Base-by-base conservation (phyloP, 1,140 invertebrate species). In the Spodoptera litura region DNA sequence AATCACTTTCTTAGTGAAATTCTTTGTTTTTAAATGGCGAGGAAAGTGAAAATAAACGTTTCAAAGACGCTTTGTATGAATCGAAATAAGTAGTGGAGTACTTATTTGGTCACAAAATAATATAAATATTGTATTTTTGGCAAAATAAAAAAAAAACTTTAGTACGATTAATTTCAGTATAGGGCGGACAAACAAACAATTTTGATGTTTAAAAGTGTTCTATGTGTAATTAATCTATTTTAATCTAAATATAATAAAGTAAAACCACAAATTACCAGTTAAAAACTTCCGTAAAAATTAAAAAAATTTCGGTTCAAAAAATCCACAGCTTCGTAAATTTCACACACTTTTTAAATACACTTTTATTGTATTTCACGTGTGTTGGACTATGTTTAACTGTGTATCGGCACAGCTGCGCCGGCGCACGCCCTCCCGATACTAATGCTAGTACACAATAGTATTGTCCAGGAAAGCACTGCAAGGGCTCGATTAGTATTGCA, bases 401-500 rank as follows among this genome's bases (percentile, higher is more conserved):
- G 70, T 81, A 78, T 59, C 78, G 78, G 81, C 62, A 81, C 81
- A 78, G 49, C 59, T 83, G 86, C 87, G 87, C 78, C 62, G 58
- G 83, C 85, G 83, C 84, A 75, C 79, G 82, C 83, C 81, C 83
- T 86, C 82, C 85, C 79, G 77, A 84, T 82, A 87, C 88, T 89
- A 86, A 84, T 82, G 82, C 83, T 85, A 86, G 83, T 78, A 56
- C 56, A 78, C 82, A 82, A 81, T 87, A 87, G 80, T 62, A 59
- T 71, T 70, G 78, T 83, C 81, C 83, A 86, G 88, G 85, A 88
- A 88, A 85, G 83, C 80, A 82, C 75, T 73, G 79, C 80, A 88
- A 87, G 86, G 86, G 85, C 85, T 73, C 58, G 11, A 86, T 88
- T 89, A 81, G 84, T 86, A 87, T 85, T 83, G 76, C 81, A 81